These are phyloP conservation scores for Teleogryllus oceanicus DNA, from an alignment of 2,888 invertebrate genomes.

Conservation along the genomic window DNA sequence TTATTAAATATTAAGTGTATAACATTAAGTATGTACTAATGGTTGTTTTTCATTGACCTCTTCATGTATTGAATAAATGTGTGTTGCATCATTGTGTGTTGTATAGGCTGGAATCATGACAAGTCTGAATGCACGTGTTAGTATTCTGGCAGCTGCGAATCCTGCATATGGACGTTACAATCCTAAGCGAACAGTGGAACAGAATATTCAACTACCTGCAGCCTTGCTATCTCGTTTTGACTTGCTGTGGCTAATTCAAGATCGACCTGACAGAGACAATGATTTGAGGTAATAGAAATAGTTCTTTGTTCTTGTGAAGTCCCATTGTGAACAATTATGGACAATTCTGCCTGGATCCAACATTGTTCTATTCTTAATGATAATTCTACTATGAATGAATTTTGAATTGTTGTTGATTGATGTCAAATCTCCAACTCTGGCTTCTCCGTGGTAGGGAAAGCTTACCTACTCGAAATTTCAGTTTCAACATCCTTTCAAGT, in stretches of 20 bases:
- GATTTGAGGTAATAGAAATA: slow-evolving; percentile 55
- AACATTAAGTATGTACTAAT: too few relatives aligned
- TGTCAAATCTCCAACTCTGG: too few relatives aligned
- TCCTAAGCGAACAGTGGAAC: slow-evolving; percentile 88
- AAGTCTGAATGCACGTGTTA: slow-evolving; percentile 92
- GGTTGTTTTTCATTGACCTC: too few relatives aligned
- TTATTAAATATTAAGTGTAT: too few relatives aligned
- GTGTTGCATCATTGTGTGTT: not conserved
- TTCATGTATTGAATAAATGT: not conserved
- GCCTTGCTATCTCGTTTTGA: slow-evolving; percentile 95
- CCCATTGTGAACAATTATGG: too few relatives aligned
- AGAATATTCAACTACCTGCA: slow-evolving; percentile 96
- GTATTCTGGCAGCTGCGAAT: slow-evolving; percentile 97
- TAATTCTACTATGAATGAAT: too few relatives aligned
- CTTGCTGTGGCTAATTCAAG: slow-evolving; percentile 91
- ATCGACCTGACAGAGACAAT: slow-evolving; percentile 63
- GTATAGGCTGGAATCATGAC: slow-evolving; percentile 94
- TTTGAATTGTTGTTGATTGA: not conserved
- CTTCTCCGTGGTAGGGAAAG: too few relatives aligned
- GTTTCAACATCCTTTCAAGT: not conserved
- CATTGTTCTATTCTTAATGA: too few relatives aligned
- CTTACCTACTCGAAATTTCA: not conserved
- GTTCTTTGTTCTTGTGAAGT: not conserved
- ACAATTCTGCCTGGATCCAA: too few relatives aligned
- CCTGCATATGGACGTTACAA: slow-evolving; percentile 98